Evolutionary conservation across 2,113 vertebrate genomes (phyloP), one percentile per base, ranked within the genome.

Genomic region (Speoplatyrhinus poulsoni): DNA sequence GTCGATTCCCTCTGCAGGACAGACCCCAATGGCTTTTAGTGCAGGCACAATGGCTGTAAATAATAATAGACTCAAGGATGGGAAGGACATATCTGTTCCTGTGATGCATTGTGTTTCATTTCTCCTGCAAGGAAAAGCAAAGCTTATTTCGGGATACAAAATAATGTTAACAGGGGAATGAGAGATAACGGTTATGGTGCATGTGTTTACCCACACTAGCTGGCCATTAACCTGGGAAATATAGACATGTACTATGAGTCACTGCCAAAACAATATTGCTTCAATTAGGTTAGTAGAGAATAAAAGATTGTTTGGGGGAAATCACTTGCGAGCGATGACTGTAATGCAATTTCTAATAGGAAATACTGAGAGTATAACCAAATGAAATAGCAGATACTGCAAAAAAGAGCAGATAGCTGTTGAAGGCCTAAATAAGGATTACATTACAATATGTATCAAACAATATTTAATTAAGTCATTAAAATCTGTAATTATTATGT

Each of bases 241-340:
- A 55, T 53, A 46, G 5, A 36, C 0, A 60, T 9, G 32, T 17
- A 41, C 57, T 10, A 65, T 36, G 55, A 72, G 55, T 17, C 52
- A n/a, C 11, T n/a, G 53, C 26, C 15, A 50, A 57, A 70, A 62
- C 50, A 13, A 54, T 68, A 50, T 60, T 55, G 32, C 68, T 78
- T 81, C 65, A 62, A 26, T 74, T 33, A 49, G 65, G 52, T 57
- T 60, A 9, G n/a, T 47, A 7, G 46, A 33, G 58, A 77, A 36
- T 72, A 64, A 71, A 72, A 59, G 13, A 78, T 74, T 73, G 64
- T 71, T 75, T 54, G 53, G 52, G 33, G 54, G 58, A 82, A 53
- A 69, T 67, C 60, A 80, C 82, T 78, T 85, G 72, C 65, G 73
- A 67, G 67, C 75, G 55, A 78, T 77, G 75, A 70, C 75, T 79